phyloP scores from a whole-genome alignment of 2,113 vertebrate species.

The Rissa tridactyla region DNA sequence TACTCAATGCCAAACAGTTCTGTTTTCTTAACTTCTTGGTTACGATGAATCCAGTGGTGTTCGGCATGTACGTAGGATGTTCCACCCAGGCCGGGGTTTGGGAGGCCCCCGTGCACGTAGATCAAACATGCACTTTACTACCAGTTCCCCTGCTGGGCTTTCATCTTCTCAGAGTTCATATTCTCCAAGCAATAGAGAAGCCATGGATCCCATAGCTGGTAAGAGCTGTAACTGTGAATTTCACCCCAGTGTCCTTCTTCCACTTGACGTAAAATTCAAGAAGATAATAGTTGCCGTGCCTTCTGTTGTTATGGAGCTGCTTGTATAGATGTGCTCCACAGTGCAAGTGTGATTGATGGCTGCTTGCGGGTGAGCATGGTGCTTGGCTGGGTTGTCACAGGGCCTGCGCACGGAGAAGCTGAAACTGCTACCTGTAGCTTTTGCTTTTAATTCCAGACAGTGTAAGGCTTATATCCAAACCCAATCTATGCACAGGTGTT shows the following conservation, averaged over 20 bases:
- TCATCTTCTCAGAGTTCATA: constrained; percentile 98
- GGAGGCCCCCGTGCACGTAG: constrained; percentile 95
- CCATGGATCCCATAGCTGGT: constrained; percentile 99
- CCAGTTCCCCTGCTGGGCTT: constrained; percentile 91
- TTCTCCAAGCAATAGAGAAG: constrained; percentile 98
- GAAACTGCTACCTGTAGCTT: background rate
- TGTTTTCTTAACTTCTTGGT: constrained; percentile 79
- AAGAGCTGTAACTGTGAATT: constrained; percentile 18
- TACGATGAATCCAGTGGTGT: constrained; percentile 98
- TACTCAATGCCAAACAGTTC: background rate
- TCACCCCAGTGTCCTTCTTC: background rate
- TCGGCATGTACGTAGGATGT: constrained; percentile 98
- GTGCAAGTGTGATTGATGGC: background rate
- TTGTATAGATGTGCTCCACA: rapidly evolving
- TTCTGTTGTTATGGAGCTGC: background rate
- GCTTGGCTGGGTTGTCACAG: background rate
- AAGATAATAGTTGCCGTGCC: background rate
- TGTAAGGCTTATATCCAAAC: background rate
- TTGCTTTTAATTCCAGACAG: background rate
- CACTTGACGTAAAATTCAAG: background rate
- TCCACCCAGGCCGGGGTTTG: constrained; percentile 94
- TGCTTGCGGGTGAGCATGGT: background rate
- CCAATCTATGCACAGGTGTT: background rate
- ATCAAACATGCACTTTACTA: constrained; percentile 99
- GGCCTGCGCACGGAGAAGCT: background rate